Percentiles rank a stretch among this genome's conserved stretches.
These are phyloP conservation scores for Pristionchus maxplancki DNA, from an alignment of 2,888 invertebrate genomes.

Conservation along the genomic window DNA sequence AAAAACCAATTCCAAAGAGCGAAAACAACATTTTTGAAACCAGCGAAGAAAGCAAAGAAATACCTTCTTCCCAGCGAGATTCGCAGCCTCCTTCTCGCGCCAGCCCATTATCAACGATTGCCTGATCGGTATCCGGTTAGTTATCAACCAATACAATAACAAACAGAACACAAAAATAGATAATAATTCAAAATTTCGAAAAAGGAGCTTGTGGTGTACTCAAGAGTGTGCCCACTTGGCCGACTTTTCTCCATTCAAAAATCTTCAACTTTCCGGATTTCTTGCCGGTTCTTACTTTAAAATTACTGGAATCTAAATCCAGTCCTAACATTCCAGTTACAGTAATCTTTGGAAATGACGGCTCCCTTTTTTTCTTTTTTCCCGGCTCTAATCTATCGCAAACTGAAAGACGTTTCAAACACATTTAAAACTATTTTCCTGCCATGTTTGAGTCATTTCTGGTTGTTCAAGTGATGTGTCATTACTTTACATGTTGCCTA, in stretches of 20 bases:
- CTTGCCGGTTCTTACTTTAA: too few species aligned
- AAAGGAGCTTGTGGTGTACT: not conserved
- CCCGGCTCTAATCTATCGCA: too few species aligned
- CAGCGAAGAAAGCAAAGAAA: not conserved
- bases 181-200: not conserved
- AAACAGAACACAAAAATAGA: not conserved
- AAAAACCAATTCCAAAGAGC: not conserved
- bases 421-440: too few species aligned
- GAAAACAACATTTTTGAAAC: not conserved
- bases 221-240: not conserved
- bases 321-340: too few species aligned
- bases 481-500: too few species aligned
- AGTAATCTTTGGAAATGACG: too few species aligned
- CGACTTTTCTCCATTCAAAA: not conserved
- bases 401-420: too few species aligned
- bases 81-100: conserved; percentile 51
- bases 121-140: not conserved
- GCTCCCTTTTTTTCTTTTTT: too few species aligned
- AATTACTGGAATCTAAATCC: too few species aligned
- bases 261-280: not conserved
- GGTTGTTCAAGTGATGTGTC: too few species aligned
- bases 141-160: not conserved
- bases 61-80: conserved; percentile 54
- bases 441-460: too few species aligned
- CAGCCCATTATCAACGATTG: conserved; percentile 53